A percentile compares a stretch with the other conserved stretches of the same genome.
phyloP scores from a whole-genome alignment of 2,797 vertebrate genomes.

The Acipenser ruthenus region DNA sequence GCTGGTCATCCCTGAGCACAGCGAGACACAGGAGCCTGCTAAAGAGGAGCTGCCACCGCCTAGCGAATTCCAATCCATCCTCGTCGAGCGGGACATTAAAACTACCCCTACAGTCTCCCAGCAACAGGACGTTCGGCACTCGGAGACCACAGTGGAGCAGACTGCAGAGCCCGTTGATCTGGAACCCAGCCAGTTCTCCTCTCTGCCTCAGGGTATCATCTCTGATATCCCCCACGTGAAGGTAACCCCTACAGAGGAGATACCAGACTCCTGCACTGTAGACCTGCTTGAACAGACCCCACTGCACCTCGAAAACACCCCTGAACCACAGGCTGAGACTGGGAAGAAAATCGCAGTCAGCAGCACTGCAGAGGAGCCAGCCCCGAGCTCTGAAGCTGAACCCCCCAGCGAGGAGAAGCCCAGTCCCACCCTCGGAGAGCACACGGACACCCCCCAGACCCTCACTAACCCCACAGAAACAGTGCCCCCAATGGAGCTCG shows the following conservation, averaged over 20 bases:
- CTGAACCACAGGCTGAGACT: slow-evolving; percentile 33
- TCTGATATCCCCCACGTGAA: slow-evolving; percentile 57
- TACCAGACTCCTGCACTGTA: slow-evolving; percentile 45
- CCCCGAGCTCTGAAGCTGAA: slow-evolving; percentile 40
- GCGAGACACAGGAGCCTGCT: slow-evolving; percentile 27
- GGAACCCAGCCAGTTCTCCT: slow-evolving; percentile 79
- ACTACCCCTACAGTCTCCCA: background rate
- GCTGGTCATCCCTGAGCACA: background rate
- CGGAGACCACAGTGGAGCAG: slow-evolving; percentile 35
- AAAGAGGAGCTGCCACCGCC: slow-evolving; percentile 29
- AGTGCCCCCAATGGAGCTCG: slow-evolving; percentile 56
- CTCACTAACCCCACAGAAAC: slow-evolving; percentile 61
- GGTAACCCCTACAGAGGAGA: slow-evolving; percentile 54
- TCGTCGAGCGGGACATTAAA: slow-evolving; percentile 14
- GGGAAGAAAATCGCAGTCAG: slow-evolving; percentile 34
- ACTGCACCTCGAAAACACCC: no score
- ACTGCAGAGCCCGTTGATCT: slow-evolving; percentile 57
- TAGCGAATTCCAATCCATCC: slow-evolving; percentile 24
- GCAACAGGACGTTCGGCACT: slow-evolving; percentile 20
- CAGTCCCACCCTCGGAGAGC: slow-evolving; percentile 25
- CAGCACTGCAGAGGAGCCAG: slow-evolving; percentile 16
- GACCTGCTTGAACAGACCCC: slow-evolving; percentile 43
- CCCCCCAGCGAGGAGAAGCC: slow-evolving; percentile 43
- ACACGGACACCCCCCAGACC: slow-evolving; percentile 28
- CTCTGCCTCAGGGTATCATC: slow-evolving; percentile 62